Evolutionary conservation across 2,888 invertebrate species (phyloP), one percentile per base, ranked within the genome.

Genomic region (Dryomyza anilis): DNA sequence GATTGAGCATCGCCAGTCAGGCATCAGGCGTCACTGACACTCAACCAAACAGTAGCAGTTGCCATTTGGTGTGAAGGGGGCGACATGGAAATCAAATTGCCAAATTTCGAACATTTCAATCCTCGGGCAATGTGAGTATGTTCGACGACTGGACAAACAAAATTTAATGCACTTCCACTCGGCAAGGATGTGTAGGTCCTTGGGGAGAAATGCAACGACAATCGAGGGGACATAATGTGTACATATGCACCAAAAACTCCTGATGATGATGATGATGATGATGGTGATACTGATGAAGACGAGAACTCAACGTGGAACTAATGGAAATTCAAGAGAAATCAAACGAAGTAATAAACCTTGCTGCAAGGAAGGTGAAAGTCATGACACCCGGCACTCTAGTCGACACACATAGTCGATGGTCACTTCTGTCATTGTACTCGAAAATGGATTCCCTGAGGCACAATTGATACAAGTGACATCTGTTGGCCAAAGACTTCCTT

Each of bases 131-230:
- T 30, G 16, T 25, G 50, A 50, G 10, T 25, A 25, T 25, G 50
- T 14, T 3, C 23, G 25, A 50, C 23, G 6, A 25, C 23, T 21
- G 25, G n/a, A 25, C 7, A 50, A 25, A 25, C 25, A 25, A 33
- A 36, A 33, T 55, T 19, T n/a, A 36, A 36, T 55, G 33, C 55
- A 30, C 48, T 48, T 5, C 7, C 16, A 5, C 53, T 19, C 16
- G 23, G n/a, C 50, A 43, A 16, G 4, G 33, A 50, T n/a, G 12
- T 19, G 16, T 16, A 56, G 23, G 10, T 65, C 60, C 60, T 55
- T 55, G 30, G 65, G 65, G 65, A 65, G 12, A 52, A 45, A 19
- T 65, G 65, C 60, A 65, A 60, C 60, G 65, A 46, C 55, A 65
- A 65, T 59, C 59, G n/a, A 59, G 25, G 29, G 59, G 43, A 39